These are phyloP conservation scores for Euproctis similis DNA, from an alignment of 2,888 invertebrate species.

Conservation along the genomic window DNA sequence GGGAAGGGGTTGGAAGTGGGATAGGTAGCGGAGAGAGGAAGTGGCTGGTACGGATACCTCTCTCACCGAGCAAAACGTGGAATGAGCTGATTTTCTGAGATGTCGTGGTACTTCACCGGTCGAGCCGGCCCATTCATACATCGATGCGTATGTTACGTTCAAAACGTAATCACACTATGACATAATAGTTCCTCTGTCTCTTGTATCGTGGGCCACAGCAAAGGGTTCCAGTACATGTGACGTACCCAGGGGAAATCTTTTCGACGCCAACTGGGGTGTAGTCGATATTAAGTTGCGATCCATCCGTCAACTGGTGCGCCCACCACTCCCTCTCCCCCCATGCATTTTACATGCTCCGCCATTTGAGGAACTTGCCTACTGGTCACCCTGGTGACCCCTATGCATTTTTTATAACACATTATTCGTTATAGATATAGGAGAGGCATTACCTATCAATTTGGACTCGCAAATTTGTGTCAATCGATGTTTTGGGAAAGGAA, in stretches of 20 bases:
- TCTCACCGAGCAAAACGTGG: too few species aligned
- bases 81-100: too few species aligned
- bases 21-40: too few species aligned
- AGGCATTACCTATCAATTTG: conserved; percentile 13
- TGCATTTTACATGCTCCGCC: conserved; percentile 51
- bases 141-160: too few species aligned
- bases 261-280: conserved; percentile 57
- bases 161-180: too few species aligned
- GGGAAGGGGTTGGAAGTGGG: too few species aligned
- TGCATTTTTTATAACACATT: conserved; percentile 20
- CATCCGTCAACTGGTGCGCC: conserved; percentile 68
- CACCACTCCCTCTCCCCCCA: conserved; percentile 33
- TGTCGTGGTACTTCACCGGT: too few species aligned
- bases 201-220: conserved; percentile 19
- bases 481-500: conserved; percentile 7
- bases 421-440: conserved; percentile 14
- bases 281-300: conserved; percentile 60
- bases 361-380: conserved; percentile 20
- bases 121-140: too few species aligned
- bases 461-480: conserved; percentile 3
- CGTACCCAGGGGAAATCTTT: conserved; percentile 62
- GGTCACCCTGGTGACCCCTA: conserved; percentile 22
- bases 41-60: too few species aligned
- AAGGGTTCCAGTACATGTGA: conserved; percentile 38
- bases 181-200: conserved; percentile 2